These are phyloP conservation scores for Tetropium fuscum DNA, from an alignment of 2,888 invertebrate species.

Conservation along the genomic window DNA sequence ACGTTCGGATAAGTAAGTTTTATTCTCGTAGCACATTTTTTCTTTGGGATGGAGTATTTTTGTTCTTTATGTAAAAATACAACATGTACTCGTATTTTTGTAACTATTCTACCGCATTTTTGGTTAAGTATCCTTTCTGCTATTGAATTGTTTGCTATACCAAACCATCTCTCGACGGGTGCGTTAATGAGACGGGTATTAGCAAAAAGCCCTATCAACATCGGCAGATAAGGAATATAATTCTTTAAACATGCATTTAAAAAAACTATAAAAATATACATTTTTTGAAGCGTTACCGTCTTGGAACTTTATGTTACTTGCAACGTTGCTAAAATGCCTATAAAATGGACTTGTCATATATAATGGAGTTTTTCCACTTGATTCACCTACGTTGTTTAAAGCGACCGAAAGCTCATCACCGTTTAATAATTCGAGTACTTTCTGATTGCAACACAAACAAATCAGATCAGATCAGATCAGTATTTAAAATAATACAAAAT, in stretches of 20 bases:
- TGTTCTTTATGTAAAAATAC: not conserved
- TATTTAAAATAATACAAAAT: conserved; percentile 6
- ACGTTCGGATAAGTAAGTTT: too few relatives aligned
- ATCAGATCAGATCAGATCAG: conserved; percentile 1
- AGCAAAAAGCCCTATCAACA: too few relatives aligned
- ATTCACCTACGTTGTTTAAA: not conserved
- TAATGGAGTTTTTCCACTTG: too few relatives aligned
- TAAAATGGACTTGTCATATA: too few relatives aligned
- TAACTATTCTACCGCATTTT: not conserved
- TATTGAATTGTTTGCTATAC: not conserved
- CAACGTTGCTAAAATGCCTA: too few relatives aligned
- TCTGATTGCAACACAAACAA: conserved; percentile 18
- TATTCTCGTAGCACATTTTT: too few relatives aligned
- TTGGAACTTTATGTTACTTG: too few relatives aligned
- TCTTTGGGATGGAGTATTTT: too few relatives aligned
- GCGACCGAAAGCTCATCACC: not conserved
- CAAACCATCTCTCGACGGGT: not conserved
- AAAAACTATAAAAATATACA: too few relatives aligned
- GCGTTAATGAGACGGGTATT: conserved; percentile 2
- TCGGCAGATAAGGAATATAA: too few relatives aligned
- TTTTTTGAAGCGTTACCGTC: too few relatives aligned
- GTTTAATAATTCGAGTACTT: not conserved
- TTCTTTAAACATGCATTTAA: too few relatives aligned
- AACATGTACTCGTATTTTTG: not conserved
- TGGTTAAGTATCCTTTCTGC: not conserved